Evolutionary conservation across 2,888 invertebrate species (phyloP), one percentile per base, ranked within the genome.

Genomic region (Enchytraeus crypticus): DNA sequence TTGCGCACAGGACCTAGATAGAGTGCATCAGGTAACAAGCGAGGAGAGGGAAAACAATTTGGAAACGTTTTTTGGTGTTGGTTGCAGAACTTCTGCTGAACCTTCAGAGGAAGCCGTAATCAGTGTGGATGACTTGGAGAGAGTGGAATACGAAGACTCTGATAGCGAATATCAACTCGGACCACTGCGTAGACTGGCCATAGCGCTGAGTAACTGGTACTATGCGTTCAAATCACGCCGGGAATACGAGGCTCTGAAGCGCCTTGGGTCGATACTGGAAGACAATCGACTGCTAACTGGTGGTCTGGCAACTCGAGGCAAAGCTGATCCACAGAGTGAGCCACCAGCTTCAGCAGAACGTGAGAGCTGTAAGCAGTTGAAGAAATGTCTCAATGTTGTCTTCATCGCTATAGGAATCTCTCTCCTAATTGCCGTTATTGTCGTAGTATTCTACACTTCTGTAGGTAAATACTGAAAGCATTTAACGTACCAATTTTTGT

Each of bases 191-290:
- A n/a, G n/a, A n/a, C n/a, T n/a, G n/a, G n/a, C n/a, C n/a, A n/a
- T n/a, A n/a, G n/a, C n/a, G n/a, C n/a, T 38, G 38, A 8, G 54
- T 26, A 38, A 38, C 14, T 54, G 54, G 54, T 23, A 38, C 32
- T 32, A 38, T 23, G 23, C 34, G 1, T 38, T 54, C 54, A n/a
- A 34, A 26, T n/a, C 21, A 5, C 5, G 54, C 33, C 32, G 26
- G 34, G 54, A 54, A 34, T 54, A 54, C 54, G 54, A 32, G 1
- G 54, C 54, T 3, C 54, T 54, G 43, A n/a, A 26, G 23, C 32
- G 34, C 33, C 3, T 54, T 26, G 54, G 33, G 0, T 4, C 34
- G 4, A 27, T 54, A n/a, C 54, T 54, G 3, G 33, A 54, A 38
- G 54, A 54, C 14, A 54, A 54, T n/a, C 4, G 54, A 38, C 32